phyloP scores from a whole-genome alignment of 2,797 vertebrate species.

The Thripadectes ignobilis region DNA sequence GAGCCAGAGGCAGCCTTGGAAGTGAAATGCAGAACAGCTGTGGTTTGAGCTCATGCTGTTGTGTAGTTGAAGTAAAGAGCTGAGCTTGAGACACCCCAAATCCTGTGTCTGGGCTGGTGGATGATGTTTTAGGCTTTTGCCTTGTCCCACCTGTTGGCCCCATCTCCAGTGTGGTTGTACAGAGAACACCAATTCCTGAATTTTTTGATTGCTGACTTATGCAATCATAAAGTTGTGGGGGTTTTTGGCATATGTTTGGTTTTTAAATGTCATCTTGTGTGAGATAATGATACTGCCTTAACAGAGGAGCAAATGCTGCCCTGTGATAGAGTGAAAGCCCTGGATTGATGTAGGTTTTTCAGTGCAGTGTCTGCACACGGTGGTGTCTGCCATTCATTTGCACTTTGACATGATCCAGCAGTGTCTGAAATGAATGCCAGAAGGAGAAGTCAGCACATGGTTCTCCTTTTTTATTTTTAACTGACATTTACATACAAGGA shows the following conservation, averaged over 20 bases:
- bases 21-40: neutral
- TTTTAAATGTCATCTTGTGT: neutral
- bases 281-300: neutral
- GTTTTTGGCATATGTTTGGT: neutral
- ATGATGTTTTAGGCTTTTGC: neutral
- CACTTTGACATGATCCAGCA: slow-evolving; percentile 14
- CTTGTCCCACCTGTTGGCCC: neutral
- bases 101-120: neutral
- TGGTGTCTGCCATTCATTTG: neutral
- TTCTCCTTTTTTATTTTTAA: slow-evolving; percentile 10
- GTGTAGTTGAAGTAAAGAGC: neutral
- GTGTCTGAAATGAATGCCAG: neutral
- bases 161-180: neutral
- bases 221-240: neutral
- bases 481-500: neutral
- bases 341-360: neutral
- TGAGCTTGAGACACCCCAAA: neutral
- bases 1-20: neutral
- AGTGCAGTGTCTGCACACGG: neutral
- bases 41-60: neutral
- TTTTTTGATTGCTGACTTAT: neutral
- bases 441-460: neutral
- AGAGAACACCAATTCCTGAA: neutral
- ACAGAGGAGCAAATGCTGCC: neutral
- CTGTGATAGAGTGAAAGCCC: neutral